A percentile compares a stretch with the other conserved stretches of the same genome.
phyloP scores from a whole-genome alignment of 2,113 vertebrate genomes.

The Aspiorhynchus laticeps region DNA sequence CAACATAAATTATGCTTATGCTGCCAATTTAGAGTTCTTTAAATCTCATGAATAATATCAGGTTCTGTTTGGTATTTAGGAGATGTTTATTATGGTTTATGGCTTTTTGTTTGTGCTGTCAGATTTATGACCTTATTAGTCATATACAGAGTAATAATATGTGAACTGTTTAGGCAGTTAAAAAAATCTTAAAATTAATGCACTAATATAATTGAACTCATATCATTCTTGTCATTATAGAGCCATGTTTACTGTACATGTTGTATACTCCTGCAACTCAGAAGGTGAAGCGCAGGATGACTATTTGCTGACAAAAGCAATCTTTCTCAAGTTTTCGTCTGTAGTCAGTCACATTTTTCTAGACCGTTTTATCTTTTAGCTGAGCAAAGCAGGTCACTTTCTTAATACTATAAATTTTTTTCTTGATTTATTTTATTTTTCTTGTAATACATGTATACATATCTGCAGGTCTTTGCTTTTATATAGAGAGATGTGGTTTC shows the following conservation, averaged over 20 bases:
- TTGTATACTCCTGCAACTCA: neutral
- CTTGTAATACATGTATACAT: conserved; percentile 68
- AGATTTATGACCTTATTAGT: conserved; percentile 48
- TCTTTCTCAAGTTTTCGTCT: neutral
- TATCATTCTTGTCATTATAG: conserved; percentile 11
- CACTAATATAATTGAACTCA: neutral
- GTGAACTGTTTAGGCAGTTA: conserved; percentile 30
- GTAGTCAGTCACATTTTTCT: neutral
- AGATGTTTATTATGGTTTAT: conserved; percentile 23
- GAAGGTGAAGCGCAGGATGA: neutral
- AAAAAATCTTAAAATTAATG: conserved; percentile 38
- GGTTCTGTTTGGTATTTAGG: conserved; percentile 25
- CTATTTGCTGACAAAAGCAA: neutral
- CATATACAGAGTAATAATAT: conserved; percentile 14
- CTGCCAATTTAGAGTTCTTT: conserved; percentile 14
- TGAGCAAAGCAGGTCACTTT: conserved; percentile 3
- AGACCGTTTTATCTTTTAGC: conserved; percentile 20
- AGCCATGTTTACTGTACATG: conserved; percentile 13
- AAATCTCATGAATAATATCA: conserved; percentile 16
- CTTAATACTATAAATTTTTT: neutral
- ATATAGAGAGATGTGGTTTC: conserved; percentile 82
- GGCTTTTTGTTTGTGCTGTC: conserved; percentile 62
- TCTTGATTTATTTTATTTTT: conserved; percentile 62
- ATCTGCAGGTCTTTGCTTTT: conserved; percentile 79
- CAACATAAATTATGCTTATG: conserved; percentile 55